Evolutionary conservation across 37 sponge, comb jelly and placozoan species (phyloP).

Genomic region (Haliclona indistincta): DNA sequence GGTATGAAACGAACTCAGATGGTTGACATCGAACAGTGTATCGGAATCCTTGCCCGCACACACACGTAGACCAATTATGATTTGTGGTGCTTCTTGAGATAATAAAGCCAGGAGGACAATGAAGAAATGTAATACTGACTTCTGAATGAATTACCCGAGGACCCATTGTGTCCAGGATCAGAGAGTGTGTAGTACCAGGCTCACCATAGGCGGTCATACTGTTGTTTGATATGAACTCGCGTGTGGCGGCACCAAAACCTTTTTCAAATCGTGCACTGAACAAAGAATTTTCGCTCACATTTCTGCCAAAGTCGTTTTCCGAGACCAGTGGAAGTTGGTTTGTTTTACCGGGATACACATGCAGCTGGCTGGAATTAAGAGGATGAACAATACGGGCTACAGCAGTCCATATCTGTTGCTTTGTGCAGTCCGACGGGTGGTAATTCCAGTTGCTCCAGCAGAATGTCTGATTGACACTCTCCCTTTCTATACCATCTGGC

Average conservation of each 20-base stretch:
- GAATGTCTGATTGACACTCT: conserved; percentile 16
- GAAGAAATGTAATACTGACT: conserved; percentile 17
- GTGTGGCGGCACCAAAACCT: background rate
- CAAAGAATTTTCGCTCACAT: conserved; percentile 31
- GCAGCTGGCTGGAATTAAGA: no score
- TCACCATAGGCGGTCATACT: conserved; percentile 20
- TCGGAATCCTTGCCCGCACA: no score
- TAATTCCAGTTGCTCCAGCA: conserved; percentile 57
- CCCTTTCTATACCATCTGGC: background rate
- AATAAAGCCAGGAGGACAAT: conserved; percentile 67
- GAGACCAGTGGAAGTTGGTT: background rate
- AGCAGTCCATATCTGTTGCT: conserved; percentile 27
- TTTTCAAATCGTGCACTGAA: background rate
- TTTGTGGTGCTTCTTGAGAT: background rate
- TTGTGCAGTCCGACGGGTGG: conserved; percentile 8
- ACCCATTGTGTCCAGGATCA: conserved; percentile 30
- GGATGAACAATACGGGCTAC: no score
- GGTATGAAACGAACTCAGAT: no score
- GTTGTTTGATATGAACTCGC: conserved; percentile 28
- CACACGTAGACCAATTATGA: conserved; percentile 4
- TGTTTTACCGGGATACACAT: conserved; percentile 40
- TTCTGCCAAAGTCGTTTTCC: conserved; percentile 10
- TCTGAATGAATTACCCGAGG: conserved; percentile 33
- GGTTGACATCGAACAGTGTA: no score
- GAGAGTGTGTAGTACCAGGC: background rate